Percentiles rank a stretch among this genome's conserved stretches.
Evolutionary conservation across 2,113 vertebrate genomes (phyloP).

Genomic region (Cygnus buccinator): DNA sequence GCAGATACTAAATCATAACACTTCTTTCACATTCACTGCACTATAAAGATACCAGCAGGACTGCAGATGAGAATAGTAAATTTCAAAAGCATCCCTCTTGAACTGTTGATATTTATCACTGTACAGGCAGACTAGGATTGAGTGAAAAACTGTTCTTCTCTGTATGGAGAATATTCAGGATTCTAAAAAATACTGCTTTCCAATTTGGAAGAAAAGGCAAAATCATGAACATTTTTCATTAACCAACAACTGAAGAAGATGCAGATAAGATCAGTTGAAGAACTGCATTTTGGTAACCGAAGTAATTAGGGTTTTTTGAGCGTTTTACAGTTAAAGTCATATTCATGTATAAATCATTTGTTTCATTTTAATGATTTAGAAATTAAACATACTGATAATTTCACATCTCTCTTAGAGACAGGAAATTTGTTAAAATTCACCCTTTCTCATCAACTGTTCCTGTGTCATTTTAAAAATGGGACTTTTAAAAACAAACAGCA

Average conservation of each 20-base stretch:
- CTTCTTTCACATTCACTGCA: neutral
- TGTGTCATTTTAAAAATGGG: neutral
- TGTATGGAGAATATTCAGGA: neutral
- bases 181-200: neutral
- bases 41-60: neutral
- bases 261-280: neutral
- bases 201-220: neutral
- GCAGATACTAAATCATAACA: neutral
- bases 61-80: neutral
- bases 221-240: neutral
- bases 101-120: neutral
- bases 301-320: neutral
- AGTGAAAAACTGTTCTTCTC: neutral
- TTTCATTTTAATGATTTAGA: neutral
- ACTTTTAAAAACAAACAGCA: neutral
- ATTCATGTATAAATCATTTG: neutral
- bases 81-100: neutral
- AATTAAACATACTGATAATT: neutral
- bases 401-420: neutral
- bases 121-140: neutral
- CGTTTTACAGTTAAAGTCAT: neutral
- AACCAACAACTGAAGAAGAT: neutral
- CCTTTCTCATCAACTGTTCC: neutral
- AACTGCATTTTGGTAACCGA: neutral
- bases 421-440: neutral